phyloP scores from a whole-genome alignment of 2,113 vertebrate species.

The Stegastes partitus region DNA sequence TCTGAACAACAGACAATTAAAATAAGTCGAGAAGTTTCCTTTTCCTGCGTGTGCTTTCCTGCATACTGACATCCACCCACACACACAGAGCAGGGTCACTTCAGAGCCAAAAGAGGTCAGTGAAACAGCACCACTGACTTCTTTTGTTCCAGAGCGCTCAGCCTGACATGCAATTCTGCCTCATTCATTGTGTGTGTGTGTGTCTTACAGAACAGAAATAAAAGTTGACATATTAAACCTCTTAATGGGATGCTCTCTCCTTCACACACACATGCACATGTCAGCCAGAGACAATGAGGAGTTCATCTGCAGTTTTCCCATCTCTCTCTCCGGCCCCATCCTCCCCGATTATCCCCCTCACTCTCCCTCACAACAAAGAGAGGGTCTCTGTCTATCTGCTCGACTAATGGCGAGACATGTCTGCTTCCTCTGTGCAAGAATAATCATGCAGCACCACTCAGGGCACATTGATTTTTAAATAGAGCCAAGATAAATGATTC shows the following conservation, averaged over 20 bases:
- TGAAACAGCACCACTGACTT: constrained; percentile 37
- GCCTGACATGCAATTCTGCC: background rate
- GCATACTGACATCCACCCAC: constrained; percentile 26
- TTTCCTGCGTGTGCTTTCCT: constrained; percentile 34
- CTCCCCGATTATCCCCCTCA: background rate
- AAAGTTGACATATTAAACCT: constrained; percentile 25
- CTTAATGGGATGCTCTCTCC: constrained; percentile 5
- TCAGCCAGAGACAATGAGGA: constrained; percentile 36
- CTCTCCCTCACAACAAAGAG: constrained; percentile 11
- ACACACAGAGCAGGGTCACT: constrained; percentile 41
- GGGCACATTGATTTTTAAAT: no score
- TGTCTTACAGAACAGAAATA: constrained; percentile 5
- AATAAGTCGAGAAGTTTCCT: constrained; percentile 38
- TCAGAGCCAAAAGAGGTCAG: constrained; percentile 10
- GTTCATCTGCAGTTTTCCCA: constrained; percentile 30
- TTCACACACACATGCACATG: background rate
- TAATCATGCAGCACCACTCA: background rate
- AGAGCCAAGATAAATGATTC: no score
- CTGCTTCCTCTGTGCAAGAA: background rate
- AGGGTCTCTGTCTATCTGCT: background rate
- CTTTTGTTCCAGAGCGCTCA: constrained; percentile 49
- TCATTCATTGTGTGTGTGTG: constrained; percentile 24
- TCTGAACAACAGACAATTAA: background rate
- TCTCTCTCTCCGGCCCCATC: background rate
- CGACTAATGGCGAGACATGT: constrained; percentile 32